Percentiles rank a stretch among this genome's conserved stretches.
Evolutionary conservation across 2,888 invertebrate species (phyloP).

Genomic region (Pachliopta kotzebuea): DNA sequence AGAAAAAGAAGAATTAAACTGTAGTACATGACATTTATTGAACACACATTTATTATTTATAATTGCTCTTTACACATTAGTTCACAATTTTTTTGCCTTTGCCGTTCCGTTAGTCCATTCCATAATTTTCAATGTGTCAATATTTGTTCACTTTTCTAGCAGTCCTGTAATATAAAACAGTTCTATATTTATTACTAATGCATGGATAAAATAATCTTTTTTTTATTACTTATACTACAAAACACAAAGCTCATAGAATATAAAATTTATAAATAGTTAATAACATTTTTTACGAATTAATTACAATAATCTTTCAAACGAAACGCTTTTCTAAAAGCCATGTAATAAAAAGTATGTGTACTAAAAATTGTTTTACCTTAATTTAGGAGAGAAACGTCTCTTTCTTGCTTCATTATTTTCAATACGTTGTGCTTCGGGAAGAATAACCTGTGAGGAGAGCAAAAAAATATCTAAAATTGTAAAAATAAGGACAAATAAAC

Average conservation of each 20-base stretch:
- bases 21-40: no score
- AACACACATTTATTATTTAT: constrained; percentile 3
- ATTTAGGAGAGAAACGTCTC: constrained; percentile 67
- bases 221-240: no score
- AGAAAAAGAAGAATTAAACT: no score
- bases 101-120: background rate
- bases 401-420: constrained; percentile 60
- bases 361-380: constrained; percentile 47
- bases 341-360: no score
- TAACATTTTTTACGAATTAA: no score
- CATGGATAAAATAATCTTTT: no score
- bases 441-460: constrained; percentile 26
- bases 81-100: background rate
- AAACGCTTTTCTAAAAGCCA: no score
- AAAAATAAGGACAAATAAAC: background rate
- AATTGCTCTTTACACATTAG: background rate
- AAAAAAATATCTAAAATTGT: no score
- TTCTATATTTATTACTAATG: background rate
- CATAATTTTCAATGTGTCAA: background rate
- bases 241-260: no score
- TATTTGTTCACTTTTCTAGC: constrained; percentile 12
- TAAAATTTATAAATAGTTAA: no score
- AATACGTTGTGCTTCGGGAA: constrained; percentile 32
- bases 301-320: no score
- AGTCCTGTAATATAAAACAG: constrained; percentile 7